Base-by-base conservation (phyloP, 2,888 invertebrate species). In the Limenitis camilla region DNA sequence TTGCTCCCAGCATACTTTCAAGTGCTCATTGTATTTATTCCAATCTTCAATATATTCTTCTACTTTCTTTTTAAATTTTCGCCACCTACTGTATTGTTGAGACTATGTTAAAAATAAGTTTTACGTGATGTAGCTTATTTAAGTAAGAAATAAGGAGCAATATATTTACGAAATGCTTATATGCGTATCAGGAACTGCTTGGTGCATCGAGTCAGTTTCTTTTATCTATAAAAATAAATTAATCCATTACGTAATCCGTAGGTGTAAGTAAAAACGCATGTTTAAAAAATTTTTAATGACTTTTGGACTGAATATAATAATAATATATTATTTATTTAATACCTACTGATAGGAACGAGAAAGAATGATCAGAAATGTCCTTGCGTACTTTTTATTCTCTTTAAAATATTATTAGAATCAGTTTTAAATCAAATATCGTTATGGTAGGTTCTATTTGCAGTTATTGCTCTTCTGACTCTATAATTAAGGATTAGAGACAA, bases 1-100 rank as follows among this genome's bases (percentile, higher is more conserved):
- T 5, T 74, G 67, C 56, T 82, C 78, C 82, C 80, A 85, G 55
- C 64, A 74, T n/a, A 68, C 53, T 52, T 76, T 76, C 44, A 85
- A 65, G 61, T 78, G 72, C 33, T 56, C 62, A 40, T 81, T 79
- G 59, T 82, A 85, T 49, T 74, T 78, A 3, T 51, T 53, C 85
- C 85, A 86, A 52, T 83, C 82, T 1, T 72, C 67, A 0, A 66
- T 59, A 61, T 72, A 71, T 49, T 75, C 74, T 41, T 72, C 61
- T 2, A 84, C 68, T 63, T 77, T 80, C 31, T 46, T 62, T 57
- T 76, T 81, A 40, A 81, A 77, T 62, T 76, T 64, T 38, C 56
- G 65, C 84, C 82, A 82, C 8, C 76, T 75, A 46, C 85, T 86
- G 19, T 19, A n/a, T 42, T 40, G n/a, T 11, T 30, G 5, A 11